These are phyloP conservation scores for Cataglyphis albicans DNA, from an alignment of 2,888 invertebrate genomes.

Conservation along the genomic window DNA sequence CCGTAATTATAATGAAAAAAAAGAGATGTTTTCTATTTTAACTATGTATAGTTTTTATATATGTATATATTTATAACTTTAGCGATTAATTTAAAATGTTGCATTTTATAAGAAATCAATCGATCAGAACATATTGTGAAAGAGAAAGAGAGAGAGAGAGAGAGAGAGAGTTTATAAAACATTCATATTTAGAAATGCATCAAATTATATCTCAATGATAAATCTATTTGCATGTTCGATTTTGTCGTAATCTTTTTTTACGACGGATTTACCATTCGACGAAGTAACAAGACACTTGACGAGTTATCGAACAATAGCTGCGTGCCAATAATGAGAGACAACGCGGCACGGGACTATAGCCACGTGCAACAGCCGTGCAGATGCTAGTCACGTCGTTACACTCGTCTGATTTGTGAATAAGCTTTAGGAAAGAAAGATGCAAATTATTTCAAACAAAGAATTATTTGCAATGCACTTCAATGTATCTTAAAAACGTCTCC, in stretches of 20 bases:
- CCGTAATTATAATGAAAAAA: neutral
- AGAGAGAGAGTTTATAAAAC: neutral
- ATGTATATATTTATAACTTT: neutral
- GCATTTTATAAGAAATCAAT: neutral
- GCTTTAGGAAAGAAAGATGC: slow-evolving; percentile 13
- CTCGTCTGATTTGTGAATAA: slow-evolving; percentile 22
- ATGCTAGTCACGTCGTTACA: slow-evolving; percentile 26
- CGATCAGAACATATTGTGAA: neutral
- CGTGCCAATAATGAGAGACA: slow-evolving; percentile 30
- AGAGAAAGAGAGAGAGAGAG: too few species aligned
- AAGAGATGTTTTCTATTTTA: slow-evolving; percentile 6
- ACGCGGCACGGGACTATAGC: neutral
- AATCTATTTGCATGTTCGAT: slow-evolving; percentile 10
- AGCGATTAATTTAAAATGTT: neutral
- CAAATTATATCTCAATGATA: neutral
- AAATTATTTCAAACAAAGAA: slow-evolving; percentile 19
- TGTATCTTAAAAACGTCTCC: neutral
- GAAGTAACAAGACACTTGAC: slow-evolving; percentile 26
- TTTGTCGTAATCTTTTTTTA: slow-evolving; percentile 1
- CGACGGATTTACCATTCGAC: slow-evolving; percentile 15
- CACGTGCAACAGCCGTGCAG: slow-evolving; percentile 14
- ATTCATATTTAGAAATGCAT: neutral
- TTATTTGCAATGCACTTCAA: neutral
- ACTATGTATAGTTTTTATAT: neutral
- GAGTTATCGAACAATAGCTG: slow-evolving; percentile 41